Percentiles rank a stretch among this genome's conserved stretches.
These are phyloP conservation scores for Serilophus lunatus DNA, from an alignment of 2,113 vertebrate species.

Conservation along the genomic window DNA sequence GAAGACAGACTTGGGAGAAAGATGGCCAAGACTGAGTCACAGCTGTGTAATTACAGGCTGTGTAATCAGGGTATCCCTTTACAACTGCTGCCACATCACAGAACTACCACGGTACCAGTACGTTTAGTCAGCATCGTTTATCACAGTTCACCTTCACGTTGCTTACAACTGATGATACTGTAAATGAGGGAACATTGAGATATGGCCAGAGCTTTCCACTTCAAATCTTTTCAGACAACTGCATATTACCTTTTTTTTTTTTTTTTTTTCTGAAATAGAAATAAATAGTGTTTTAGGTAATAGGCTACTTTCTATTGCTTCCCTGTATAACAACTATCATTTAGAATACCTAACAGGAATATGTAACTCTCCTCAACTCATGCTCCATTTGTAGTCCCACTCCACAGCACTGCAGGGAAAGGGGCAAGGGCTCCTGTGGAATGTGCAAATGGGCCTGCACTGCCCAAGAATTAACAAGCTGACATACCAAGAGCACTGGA, in stretches of 20 bases:
- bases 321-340: neutral
- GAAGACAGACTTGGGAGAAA: neutral
- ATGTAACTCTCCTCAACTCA: neutral
- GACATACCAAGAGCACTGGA: neutral
- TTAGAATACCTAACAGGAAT: neutral
- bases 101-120: neutral
- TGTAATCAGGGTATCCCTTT: neutral
- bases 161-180: neutral
- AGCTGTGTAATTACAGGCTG: neutral
- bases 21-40: neutral
- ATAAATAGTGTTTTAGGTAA: neutral
- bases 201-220: neutral
- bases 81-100: neutral
- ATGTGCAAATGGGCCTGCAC: neutral
- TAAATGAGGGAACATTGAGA: neutral
- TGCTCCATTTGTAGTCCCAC: neutral
- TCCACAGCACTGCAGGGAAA: neutral
- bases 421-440: neutral
- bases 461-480: neutral
- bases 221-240: neutral
- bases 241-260: neutral
- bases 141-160: neutral
- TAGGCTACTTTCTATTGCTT: neutral
- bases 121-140: neutral
- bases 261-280: neutral